Evolutionary conservation across 1,140 invertebrate genomes (phyloP).

Genomic region (Nephotettix cincticeps): DNA sequence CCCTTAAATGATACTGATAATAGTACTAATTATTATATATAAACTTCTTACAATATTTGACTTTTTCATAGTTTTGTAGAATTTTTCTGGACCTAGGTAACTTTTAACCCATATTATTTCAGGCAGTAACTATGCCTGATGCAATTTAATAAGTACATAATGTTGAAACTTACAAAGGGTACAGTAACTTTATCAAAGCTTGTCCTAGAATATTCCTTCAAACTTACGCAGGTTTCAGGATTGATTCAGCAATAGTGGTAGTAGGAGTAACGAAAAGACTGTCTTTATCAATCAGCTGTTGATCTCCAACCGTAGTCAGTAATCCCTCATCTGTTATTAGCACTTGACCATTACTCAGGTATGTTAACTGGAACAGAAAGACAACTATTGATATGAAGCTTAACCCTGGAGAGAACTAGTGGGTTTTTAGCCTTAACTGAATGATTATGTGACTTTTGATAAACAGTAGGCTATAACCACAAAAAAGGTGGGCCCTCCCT

Average conservation of each 20-base stretch:
- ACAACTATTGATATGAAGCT: neutral
- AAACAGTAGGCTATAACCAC: neutral
- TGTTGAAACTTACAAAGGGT: neutral
- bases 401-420: neutral
- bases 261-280: too few relatives aligned
- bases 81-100: too few relatives aligned
- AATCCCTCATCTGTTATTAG: conserved; percentile 1
- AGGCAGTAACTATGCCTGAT: neutral
- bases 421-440: neutral
- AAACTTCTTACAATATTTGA: too few relatives aligned
- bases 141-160: neutral
- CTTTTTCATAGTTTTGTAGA: too few relatives aligned
- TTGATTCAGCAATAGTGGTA: neutral
- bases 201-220: neutral
- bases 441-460: neutral
- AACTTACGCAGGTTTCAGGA: neutral
- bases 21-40: too few relatives aligned
- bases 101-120: too few relatives aligned
- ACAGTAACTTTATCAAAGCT: neutral
- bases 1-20: too few relatives aligned
- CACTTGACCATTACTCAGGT: neutral
- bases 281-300: too few relatives aligned
- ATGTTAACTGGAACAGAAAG: neutral
- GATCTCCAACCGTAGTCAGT: neutral
- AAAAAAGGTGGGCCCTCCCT: neutral